phyloP scores from a whole-genome alignment of 2,888 invertebrate genomes.

The Lucinisca nassula region DNA sequence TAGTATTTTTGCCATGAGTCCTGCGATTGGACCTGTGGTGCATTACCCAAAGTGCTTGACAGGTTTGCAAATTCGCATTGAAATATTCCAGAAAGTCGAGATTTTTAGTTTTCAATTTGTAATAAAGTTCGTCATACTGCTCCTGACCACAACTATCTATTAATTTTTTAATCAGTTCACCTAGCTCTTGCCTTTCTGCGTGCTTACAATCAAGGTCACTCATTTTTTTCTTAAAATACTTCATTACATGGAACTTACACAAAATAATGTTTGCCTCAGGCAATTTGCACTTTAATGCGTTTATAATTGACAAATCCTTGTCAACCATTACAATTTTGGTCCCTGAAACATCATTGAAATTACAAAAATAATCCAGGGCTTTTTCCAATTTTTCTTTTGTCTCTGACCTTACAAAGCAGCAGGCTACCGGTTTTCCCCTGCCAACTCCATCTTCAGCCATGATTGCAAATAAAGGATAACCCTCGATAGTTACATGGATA shows the following conservation, averaged over 20 bases:
- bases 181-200: neutral
- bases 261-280: constrained; percentile 5
- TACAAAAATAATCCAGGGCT: neutral
- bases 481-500: constrained; percentile 3
- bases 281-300: neutral
- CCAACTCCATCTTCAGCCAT: constrained; percentile 15
- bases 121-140: neutral
- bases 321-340: constrained; percentile 13
- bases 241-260: constrained; percentile 9
- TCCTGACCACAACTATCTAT: neutral
- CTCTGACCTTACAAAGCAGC: neutral
- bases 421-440: neutral
- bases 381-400: constrained; percentile 16
- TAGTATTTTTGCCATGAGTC: constrained; percentile 5
- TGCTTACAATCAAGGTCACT: neutral
- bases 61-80: neutral
- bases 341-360: neutral
- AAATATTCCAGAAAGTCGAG: neutral
- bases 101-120: neutral
- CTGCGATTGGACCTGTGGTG: neutral
- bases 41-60: constrained; percentile 19
- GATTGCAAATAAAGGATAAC: constrained; percentile 5
- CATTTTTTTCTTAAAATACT: constrained; percentile 15
- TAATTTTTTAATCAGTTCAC: neutral
- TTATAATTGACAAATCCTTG: neutral